These are phyloP conservation scores for Neuroscelio doddi DNA, from an alignment of 2,888 invertebrate species.

Conservation along the genomic window DNA sequence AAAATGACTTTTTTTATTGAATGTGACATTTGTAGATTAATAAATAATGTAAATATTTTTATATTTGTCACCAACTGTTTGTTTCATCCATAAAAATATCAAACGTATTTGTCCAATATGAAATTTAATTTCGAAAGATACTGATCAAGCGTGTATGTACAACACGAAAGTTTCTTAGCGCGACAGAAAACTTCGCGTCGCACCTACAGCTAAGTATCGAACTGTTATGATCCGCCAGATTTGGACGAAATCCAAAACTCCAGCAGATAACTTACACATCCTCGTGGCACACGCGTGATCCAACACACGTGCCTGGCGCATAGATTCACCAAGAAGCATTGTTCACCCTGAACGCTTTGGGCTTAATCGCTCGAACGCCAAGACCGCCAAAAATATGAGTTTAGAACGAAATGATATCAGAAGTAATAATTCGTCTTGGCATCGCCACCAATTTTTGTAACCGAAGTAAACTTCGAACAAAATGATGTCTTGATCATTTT, in stretches of 20 bases:
- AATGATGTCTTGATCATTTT: too few species aligned
- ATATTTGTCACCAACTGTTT: too few species aligned
- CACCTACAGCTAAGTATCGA: slow-evolving; percentile 50
- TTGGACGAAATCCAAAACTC: slow-evolving; percentile 55
- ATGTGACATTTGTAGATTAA: too few species aligned
- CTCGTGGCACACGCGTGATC: slow-evolving; percentile 48
- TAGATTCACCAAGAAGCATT: slow-evolving; percentile 44
- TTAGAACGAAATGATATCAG: slow-evolving; percentile 50
- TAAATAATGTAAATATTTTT: too few species aligned
- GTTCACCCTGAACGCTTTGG: slow-evolving; percentile 42
- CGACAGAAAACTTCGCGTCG: slow-evolving; percentile 21
- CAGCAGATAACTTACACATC: slow-evolving; percentile 54
- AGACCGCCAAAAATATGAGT: slow-evolving; percentile 53
- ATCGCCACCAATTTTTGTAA: slow-evolving; percentile 37
- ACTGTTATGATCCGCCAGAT: slow-evolving; percentile 53
- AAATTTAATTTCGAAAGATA: slow-evolving; percentile 21
- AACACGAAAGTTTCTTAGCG: slow-evolving; percentile 1
- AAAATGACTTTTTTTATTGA: too few species aligned
- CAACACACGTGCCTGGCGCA: slow-evolving; percentile 47
- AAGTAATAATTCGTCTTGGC: slow-evolving; percentile 50
- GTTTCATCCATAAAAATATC: too few species aligned
- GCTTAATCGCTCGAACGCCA: slow-evolving; percentile 49
- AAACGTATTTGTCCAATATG: too few species aligned
- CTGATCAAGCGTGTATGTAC: slow-evolving; percentile 13
- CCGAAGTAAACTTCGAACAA: slow-evolving; percentile 11